Conservation (phyloP, 2,888 invertebrate genomes). For the Dromius quadrimaculatus region DNA sequence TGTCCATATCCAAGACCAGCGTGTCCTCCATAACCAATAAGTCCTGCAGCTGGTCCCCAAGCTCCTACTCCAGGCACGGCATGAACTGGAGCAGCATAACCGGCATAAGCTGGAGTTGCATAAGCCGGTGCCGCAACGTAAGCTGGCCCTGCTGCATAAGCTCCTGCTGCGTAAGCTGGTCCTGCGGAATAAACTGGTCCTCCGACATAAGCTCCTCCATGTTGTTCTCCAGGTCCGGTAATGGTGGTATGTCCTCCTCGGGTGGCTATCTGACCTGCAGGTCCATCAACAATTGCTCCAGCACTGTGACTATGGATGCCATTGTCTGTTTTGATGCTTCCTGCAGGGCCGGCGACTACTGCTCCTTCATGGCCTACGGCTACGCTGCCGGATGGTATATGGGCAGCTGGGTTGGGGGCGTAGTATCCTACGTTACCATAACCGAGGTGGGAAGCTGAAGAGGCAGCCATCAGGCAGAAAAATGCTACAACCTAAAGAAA, state of each 20-base stretch:
- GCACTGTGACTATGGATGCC: constrained; percentile 33
- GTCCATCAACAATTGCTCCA: constrained; percentile 54
- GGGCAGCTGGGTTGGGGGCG: constrained; percentile 49
- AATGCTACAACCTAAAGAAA: constrained; percentile 8
- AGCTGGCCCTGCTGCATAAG: constrained; percentile 20
- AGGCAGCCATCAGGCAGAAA: constrained; percentile 18
- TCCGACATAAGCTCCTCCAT: not conserved
- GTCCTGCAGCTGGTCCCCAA: constrained; percentile 33
- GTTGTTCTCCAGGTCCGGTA: constrained; percentile 34
- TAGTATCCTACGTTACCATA: constrained; percentile 34
- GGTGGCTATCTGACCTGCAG: constrained; percentile 54
- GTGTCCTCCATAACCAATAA: constrained; percentile 50
- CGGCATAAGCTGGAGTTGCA: not conserved
- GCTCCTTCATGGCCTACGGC: constrained; percentile 36
- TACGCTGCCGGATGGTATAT: constrained; percentile 46
- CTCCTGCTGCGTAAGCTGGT: not conserved
- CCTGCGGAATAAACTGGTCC: not conserved
- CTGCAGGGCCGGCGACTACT: constrained; percentile 52
- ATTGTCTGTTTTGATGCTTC: constrained; percentile 46
- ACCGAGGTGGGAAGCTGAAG: constrained; percentile 20
- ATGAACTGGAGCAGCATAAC: not conserved
- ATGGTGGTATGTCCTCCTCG: constrained; percentile 51
- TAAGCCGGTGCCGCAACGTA: not conserved
- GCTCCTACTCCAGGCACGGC: constrained; percentile 24
- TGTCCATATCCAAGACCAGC: constrained; percentile 51